A percentile compares a stretch with the other conserved stretches of the same genome.
phyloP scores from a whole-genome alignment of 2,113 vertebrate genomes.

The Polypterus bichir region DNA sequence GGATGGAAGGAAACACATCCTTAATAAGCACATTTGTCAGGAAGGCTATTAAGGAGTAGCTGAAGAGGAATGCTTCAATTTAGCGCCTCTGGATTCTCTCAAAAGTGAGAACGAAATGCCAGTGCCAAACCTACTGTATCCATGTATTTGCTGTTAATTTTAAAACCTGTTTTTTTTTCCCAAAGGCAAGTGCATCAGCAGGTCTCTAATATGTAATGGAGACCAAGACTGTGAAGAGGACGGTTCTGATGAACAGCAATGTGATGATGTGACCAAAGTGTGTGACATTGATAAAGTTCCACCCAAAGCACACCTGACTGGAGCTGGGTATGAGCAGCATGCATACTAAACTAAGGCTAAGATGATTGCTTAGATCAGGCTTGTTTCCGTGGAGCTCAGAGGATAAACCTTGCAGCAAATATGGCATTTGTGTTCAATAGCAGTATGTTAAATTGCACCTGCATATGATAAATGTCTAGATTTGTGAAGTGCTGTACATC shows the following conservation, averaged over 20 bases:
- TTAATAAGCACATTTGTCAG: too few relatives aligned
- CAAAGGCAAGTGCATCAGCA: conserved; percentile 70
- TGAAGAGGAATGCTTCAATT: too few relatives aligned
- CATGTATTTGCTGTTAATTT: not conserved
- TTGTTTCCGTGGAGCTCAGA: not conserved
- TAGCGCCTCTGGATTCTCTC: too few relatives aligned
- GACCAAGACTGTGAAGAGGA: conserved; percentile 80
- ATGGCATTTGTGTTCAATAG: not conserved
- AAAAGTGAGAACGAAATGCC: too few relatives aligned
- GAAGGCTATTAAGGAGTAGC: too few relatives aligned
- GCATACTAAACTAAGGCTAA: not conserved
- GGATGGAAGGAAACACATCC: too few relatives aligned
- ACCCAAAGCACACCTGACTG: conserved; percentile 58
- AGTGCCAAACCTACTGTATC: not conserved
- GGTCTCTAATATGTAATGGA: conserved; percentile 65
- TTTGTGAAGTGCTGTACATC: too few relatives aligned
- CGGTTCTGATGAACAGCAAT: conserved; percentile 56
- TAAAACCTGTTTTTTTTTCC: conserved; percentile 6
- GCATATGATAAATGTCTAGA: too few relatives aligned
- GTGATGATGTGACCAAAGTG: conserved; percentile 34
- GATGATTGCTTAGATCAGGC: not conserved
- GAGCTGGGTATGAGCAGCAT: conserved; percentile 52
- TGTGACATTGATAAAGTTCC: conserved; percentile 58
- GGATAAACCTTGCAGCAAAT: not conserved
- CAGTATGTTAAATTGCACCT: too few relatives aligned